Percentiles rank a stretch among this genome's conserved stretches.
Evolutionary conservation across 2,113 vertebrate species (phyloP).

Genomic region (Phrynosoma platyrhinos): DNA sequence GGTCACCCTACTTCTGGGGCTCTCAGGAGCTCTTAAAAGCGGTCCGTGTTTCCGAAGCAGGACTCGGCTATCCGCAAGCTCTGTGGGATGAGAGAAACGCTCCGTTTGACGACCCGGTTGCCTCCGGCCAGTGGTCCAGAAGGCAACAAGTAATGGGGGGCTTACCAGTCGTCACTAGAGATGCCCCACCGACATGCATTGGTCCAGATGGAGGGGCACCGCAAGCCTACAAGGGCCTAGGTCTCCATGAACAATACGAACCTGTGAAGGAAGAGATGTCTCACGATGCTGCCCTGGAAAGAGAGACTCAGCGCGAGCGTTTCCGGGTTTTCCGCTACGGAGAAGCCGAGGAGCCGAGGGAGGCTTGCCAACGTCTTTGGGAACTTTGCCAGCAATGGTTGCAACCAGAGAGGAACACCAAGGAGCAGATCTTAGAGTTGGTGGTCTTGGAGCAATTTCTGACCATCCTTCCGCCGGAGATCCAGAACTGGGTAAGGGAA

Average conservation of each 20-base stretch:
- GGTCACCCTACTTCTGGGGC: not conserved
- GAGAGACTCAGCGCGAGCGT: not conserved
- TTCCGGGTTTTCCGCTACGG: not conserved
- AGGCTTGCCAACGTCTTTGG: not conserved
- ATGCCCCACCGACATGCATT: not conserved
- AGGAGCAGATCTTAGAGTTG: not conserved
- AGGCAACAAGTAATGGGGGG: no score
- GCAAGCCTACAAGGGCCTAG: not conserved
- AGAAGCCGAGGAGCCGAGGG: not conserved
- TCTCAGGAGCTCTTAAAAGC: not conserved
- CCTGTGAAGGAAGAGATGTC: not conserved
- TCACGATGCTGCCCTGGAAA: not conserved
- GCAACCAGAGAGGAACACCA: not conserved
- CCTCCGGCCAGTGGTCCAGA: not conserved
- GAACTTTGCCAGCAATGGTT: not conserved
- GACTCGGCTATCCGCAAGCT: no score
- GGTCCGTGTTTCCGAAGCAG: not conserved
- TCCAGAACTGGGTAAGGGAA: not conserved
- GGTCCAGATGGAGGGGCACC: not conserved
- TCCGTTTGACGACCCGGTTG: not conserved
- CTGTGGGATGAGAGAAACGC: not conserved
- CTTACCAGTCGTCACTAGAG: no score
- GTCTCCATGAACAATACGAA: no score
- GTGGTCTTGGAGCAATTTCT: conserved; percentile 3
- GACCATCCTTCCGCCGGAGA: not conserved